A percentile compares a stretch with the other conserved stretches of the same genome.
Evolutionary conservation across 2,797 vertebrate genomes (phyloP).

Genomic region (Hydrocynus forskahlii): DNA sequence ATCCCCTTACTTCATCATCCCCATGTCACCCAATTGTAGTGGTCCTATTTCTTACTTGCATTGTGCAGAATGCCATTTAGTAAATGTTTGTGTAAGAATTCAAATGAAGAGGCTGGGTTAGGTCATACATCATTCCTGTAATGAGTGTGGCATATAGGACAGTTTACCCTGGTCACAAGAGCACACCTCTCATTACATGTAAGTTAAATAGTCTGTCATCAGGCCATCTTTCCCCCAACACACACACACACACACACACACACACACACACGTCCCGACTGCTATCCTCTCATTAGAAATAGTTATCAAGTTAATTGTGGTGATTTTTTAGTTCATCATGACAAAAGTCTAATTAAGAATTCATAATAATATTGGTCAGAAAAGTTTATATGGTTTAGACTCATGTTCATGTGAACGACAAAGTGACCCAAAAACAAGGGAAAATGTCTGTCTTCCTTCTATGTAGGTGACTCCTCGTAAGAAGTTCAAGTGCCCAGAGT

Average conservation of each 20-base stretch:
- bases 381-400: neutral
- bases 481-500: slow-evolving; percentile 99
- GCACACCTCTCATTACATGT: slow-evolving; percentile 56
- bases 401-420: too few species aligned
- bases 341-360: neutral
- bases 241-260: slow-evolving; percentile 1
- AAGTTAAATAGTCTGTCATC: slow-evolving; percentile 57
- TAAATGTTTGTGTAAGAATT: slow-evolving; percentile 29
- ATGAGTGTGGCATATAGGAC: slow-evolving; percentile 31
- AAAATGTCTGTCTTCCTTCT: slow-evolving; percentile 36
- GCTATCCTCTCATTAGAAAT: slow-evolving; percentile 45
- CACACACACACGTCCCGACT: slow-evolving; percentile 3
- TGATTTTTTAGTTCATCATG: slow-evolving; percentile 27
- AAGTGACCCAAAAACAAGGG: too few species aligned
- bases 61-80: slow-evolving; percentile 32
- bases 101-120: neutral
- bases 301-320: slow-evolving; percentile 9
- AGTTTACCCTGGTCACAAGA: slow-evolving; percentile 19
- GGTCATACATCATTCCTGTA: slow-evolving; percentile 37
- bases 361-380: neutral
- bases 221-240: slow-evolving; percentile 52
- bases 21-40: slow-evolving; percentile 25
- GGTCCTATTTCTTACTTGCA: neutral
- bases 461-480: slow-evolving; percentile 96
- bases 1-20: slow-evolving; percentile 61